Percentiles rank a stretch among this genome's conserved stretches.
phyloP scores from a whole-genome alignment of 1,140 invertebrate genomes.

The Ostrea denselamellosa region DNA sequence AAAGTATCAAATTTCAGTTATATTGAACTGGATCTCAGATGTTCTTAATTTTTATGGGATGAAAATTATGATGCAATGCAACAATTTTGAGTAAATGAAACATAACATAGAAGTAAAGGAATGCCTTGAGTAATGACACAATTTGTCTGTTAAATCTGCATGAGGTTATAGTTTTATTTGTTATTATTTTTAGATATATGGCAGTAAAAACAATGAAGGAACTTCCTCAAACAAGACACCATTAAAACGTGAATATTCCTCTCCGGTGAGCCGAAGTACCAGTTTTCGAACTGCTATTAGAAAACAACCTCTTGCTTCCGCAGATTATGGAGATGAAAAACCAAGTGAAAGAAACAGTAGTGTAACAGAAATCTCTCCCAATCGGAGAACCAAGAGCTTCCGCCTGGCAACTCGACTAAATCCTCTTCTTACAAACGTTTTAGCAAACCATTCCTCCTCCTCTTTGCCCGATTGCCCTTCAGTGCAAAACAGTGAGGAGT shows the following conservation, averaged over 20 bases:
- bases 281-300: slow-evolving; percentile 54
- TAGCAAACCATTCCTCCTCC: not conserved
- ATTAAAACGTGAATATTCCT: slow-evolving; percentile 11
- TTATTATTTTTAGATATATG: not conserved
- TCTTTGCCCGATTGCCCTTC: not conserved
- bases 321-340: slow-evolving; percentile 24
- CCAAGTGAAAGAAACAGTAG: not conserved
- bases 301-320: slow-evolving; percentile 47
- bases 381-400: slow-evolving; percentile 63
- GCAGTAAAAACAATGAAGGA: not conserved
- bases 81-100: not conserved
- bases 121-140: not conserved
- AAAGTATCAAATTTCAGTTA: too few species aligned
- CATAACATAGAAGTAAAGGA: not conserved
- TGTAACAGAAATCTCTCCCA: not conserved
- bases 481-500: not conserved
- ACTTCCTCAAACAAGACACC: not conserved
- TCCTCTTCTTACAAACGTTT: slow-evolving; percentile 50
- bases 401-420: slow-evolving; percentile 58
- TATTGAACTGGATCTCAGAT: too few species aligned
- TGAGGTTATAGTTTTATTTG: not conserved
- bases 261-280: slow-evolving; percentile 37
- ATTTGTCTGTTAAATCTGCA: too few species aligned
- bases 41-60: not conserved
- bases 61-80: not conserved